Percentiles rank a stretch among this genome's conserved stretches.
Conservation (phyloP, 2,888 invertebrate species). For the Gastracanthus pulcherrimus region DNA sequence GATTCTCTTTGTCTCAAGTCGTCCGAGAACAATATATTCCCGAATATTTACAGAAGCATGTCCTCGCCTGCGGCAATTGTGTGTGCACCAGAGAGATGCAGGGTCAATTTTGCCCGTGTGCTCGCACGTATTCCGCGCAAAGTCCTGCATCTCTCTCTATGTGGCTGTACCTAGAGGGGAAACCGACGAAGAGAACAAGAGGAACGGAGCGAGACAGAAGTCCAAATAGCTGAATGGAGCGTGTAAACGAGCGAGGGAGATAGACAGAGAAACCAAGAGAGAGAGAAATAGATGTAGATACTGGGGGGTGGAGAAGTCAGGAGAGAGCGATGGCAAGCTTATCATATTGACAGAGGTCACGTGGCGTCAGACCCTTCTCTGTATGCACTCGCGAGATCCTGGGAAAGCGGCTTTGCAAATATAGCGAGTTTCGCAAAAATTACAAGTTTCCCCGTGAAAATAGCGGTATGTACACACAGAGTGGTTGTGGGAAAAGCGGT, state of each 20-base stretch:
- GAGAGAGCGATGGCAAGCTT: conserved; percentile 41
- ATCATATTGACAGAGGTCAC: conserved; percentile 73
- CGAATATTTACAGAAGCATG: conserved; percentile 56
- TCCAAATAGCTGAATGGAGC: not conserved
- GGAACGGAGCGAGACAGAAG: not conserved
- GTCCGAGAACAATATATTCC: conserved; percentile 48
- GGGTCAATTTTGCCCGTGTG: conserved; percentile 44
- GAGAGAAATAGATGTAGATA: not conserved
- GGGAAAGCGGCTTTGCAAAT: conserved; percentile 54
- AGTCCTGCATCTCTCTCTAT: conserved; percentile 12
- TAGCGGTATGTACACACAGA: not conserved
- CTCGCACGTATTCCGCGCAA: not conserved
- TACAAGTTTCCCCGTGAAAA: conserved; percentile 16
- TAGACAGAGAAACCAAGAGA: not conserved
- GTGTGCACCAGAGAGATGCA: conserved; percentile 15
- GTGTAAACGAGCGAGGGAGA: not conserved
- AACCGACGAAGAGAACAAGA: conserved; percentile 6
- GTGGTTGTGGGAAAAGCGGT: not conserved
- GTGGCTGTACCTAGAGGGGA: conserved; percentile 6
- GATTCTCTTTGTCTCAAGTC: conserved; percentile 1
- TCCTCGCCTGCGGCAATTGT: conserved; percentile 39
- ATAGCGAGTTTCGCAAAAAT: conserved; percentile 46
- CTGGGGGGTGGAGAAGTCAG: conserved; percentile 14
- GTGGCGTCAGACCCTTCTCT: conserved; percentile 61
- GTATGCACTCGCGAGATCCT: conserved; percentile 40